Percentiles rank a stretch among this genome's conserved stretches.
Evolutionary conservation across 2,797 vertebrate species (phyloP).

Genomic region (Onychomys arenicola): DNA sequence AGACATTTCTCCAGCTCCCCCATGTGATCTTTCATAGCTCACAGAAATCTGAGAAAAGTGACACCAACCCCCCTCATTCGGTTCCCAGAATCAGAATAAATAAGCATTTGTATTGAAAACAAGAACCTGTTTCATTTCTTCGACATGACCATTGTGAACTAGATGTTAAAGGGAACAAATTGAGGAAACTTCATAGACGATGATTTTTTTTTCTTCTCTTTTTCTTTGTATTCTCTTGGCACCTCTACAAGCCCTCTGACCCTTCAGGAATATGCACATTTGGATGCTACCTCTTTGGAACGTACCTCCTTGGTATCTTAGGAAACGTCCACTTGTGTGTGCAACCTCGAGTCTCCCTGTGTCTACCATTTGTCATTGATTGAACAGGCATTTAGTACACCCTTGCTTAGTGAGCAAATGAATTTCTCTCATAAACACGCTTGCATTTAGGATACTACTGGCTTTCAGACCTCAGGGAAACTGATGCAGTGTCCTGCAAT

Average conservation of each 20-base stretch:
- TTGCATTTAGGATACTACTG: not conserved
- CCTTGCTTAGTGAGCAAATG: not conserved
- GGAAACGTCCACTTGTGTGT: not conserved
- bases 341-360: not conserved
- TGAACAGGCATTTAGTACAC: not conserved
- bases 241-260: not conserved
- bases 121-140: constrained; percentile 64
- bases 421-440: not conserved
- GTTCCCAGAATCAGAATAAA: constrained; percentile 17
- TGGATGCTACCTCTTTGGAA: not conserved
- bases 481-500: not conserved
- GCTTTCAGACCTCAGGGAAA: not conserved
- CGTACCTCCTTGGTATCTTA: not conserved
- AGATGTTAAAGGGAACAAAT: constrained; percentile 61
- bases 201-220: not conserved
- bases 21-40: constrained; percentile 31
- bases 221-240: not conserved
- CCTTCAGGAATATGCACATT: not conserved
- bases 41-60: constrained; percentile 58
- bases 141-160: constrained; percentile 64
- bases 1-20: too few relatives aligned
- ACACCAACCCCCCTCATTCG: constrained; percentile 8
- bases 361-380: not conserved
- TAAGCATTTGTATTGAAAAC: not conserved
- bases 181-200: constrained; percentile 4